Percentiles rank a stretch among this genome's conserved stretches.
Conservation (phyloP, 2,888 invertebrate species). For the Tinea trinotella region DNA sequence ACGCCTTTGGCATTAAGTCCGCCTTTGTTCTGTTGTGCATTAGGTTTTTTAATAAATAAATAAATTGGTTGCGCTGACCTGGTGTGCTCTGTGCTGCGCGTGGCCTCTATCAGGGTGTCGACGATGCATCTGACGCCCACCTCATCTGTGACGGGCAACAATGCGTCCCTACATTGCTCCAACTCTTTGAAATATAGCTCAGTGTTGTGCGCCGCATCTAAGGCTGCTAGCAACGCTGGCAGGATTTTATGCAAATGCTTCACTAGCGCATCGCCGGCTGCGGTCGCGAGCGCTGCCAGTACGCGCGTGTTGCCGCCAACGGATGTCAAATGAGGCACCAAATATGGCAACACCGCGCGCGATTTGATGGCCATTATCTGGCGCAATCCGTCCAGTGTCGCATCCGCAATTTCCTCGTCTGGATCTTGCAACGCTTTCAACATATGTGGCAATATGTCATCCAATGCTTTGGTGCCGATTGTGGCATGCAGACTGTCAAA, state of each 20-base stretch:
- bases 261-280: constrained; percentile 93
- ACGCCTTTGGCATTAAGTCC: too few species aligned
- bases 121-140: constrained; percentile 88
- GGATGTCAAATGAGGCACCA: constrained; percentile 94
- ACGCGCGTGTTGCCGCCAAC: constrained; percentile 95
- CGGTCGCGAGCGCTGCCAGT: constrained; percentile 92
- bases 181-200: constrained; percentile 80
- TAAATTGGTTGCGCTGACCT: too few species aligned
- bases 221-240: constrained; percentile 87
- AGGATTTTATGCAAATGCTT: constrained; percentile 93
- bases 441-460: constrained; percentile 96
- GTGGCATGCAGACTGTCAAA: constrained; percentile 97
- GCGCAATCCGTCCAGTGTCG: constrained; percentile 93
- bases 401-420: constrained; percentile 85
- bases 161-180: constrained; percentile 93
- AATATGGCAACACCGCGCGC: constrained; percentile 93
- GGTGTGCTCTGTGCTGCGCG: constrained; percentile 63
- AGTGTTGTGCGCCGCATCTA: constrained; percentile 78
- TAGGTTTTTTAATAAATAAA: too few species aligned
- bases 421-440: constrained; percentile 82
- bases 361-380: constrained; percentile 96
- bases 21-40: too few species aligned
- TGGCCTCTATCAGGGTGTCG: constrained; percentile 84
- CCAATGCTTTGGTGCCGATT: constrained; percentile 93
- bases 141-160: constrained; percentile 91